Conservation (phyloP, 2,797 vertebrate species). For the Odontamblyopus rebecca region DNA sequence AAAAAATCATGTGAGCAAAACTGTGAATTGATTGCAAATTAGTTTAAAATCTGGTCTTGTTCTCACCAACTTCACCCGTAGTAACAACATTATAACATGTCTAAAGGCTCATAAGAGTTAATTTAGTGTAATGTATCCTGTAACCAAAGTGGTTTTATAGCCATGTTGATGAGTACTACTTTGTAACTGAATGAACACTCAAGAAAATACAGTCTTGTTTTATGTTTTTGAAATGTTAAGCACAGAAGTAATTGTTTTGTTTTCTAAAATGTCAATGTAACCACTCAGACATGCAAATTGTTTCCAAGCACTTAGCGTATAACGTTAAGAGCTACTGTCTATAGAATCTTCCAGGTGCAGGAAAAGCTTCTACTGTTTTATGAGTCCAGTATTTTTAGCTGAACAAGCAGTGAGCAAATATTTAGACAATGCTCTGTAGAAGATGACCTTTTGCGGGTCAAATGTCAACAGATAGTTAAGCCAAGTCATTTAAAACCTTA, state of each 20-base stretch:
- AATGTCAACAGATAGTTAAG: not conserved
- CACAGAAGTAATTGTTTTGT: not conserved
- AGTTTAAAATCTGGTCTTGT: no score
- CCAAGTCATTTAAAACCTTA: not conserved
- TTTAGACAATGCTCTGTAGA: not conserved
- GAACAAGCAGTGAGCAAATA: not conserved
- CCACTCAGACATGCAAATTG: slow-evolving; percentile 5
- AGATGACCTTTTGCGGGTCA: not conserved
- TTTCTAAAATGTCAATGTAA: slow-evolving; percentile 6
- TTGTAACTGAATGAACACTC: not conserved
- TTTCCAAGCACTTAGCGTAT: not conserved
- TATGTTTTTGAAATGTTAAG: not conserved
- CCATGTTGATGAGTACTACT: not conserved
- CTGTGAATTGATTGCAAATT: no score
- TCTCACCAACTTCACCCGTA: no score
- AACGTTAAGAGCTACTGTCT: not conserved
- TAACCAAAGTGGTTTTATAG: not conserved
- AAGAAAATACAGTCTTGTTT: not conserved
- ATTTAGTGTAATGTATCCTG: no score
- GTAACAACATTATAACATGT: no score
- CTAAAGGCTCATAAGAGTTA: no score
- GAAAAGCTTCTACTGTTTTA: not conserved
- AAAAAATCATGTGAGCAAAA: no score
- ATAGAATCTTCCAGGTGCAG: not conserved
- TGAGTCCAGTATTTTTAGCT: not conserved